These are phyloP conservation scores for Tricholauxania praeusta DNA, from an alignment of 2,888 invertebrate genomes.

Conservation along the genomic window DNA sequence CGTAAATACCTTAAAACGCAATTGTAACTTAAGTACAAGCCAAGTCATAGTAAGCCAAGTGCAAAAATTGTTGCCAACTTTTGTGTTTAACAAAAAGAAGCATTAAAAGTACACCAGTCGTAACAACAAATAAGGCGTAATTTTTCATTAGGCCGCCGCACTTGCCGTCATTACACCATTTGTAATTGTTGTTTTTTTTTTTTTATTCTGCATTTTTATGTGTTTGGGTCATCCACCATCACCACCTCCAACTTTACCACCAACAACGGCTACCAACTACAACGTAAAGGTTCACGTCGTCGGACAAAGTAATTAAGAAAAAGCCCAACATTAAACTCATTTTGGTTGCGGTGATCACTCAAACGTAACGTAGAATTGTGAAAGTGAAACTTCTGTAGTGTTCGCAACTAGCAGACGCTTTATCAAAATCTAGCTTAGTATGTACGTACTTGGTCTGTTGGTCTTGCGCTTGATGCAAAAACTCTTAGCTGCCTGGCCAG, in stretches of 20 bases:
- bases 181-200: neutral
- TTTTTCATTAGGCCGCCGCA: neutral
- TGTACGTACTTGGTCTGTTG: too few species aligned
- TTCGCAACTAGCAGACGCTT: neutral
- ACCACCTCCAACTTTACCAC: too few species aligned
- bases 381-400: conserved; percentile 24
- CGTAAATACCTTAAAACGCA: too few species aligned
- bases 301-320: conserved; percentile 14
- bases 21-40: neutral
- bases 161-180: neutral
- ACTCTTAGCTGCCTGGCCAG: conserved; percentile 16
- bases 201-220: neutral
- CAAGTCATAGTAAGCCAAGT: conserved; percentile 6
- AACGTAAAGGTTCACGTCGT: neutral
- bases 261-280: too few species aligned
- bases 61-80: conserved; percentile 8
- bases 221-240: neutral
- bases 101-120: conserved; percentile 22
- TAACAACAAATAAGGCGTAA: too few species aligned
- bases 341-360: conserved; percentile 32
- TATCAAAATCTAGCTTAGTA: conserved; percentile 1
- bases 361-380: conserved; percentile 28
- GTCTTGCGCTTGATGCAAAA: neutral
- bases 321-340: conserved; percentile 30
- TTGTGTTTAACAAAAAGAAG: neutral